phyloP scores from a whole-genome alignment of 2,888 invertebrate genomes.

The Nomada goodeniana region DNA sequence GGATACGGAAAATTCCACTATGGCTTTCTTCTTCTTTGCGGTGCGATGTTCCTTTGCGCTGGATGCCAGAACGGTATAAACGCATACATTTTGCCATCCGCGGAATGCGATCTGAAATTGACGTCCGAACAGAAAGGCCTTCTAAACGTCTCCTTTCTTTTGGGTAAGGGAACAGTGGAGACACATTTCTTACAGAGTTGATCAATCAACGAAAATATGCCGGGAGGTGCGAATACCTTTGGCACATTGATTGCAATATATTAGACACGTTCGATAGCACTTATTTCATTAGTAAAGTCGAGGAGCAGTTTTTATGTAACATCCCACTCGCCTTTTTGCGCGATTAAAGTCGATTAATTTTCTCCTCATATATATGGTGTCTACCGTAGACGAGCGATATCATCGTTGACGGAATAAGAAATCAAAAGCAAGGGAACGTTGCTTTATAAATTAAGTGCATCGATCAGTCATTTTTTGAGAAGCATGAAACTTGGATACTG shows the following conservation, averaged over 20 bases:
- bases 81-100: constrained; percentile 90
- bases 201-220: not conserved
- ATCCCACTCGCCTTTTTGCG: constrained; percentile 34
- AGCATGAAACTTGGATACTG: not conserved
- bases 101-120: constrained; percentile 89
- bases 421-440: not conserved
- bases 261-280: constrained; percentile 38
- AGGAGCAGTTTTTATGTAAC: constrained; percentile 55
- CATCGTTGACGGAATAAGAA: not conserved
- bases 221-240: not conserved
- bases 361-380: not conserved
- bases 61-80: constrained; percentile 89
- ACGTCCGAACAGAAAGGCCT: constrained; percentile 89
- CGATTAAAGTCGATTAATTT: constrained; percentile 38
- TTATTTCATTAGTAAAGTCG: constrained; percentile 56
- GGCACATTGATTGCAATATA: constrained; percentile 23
- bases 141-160: constrained; percentile 90
- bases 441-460: not conserved
- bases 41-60: constrained; percentile 87
- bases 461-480: not conserved
- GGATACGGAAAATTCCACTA: constrained; percentile 90
- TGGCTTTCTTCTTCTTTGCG: constrained; percentile 87
- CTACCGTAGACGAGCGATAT: not conserved
- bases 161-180: constrained; percentile 85
- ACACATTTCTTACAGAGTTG: not conserved